phyloP scores from a whole-genome alignment of 2,113 vertebrate species.

The Eubucco bourcierii region DNA sequence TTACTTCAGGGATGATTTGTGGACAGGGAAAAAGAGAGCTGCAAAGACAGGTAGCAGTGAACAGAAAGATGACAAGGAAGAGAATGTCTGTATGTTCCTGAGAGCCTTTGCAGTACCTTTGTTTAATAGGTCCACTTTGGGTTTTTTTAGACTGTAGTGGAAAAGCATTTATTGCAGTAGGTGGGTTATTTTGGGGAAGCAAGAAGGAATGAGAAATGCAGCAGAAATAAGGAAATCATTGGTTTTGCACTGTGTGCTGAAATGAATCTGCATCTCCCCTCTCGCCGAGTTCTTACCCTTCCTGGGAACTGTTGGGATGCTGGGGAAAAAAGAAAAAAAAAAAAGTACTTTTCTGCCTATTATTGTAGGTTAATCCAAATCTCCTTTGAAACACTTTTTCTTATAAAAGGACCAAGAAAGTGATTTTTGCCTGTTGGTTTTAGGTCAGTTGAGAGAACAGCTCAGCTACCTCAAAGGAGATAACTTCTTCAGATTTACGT shows the following conservation, averaged over 20 bases:
- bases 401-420: not conserved
- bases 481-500: slow-evolving; percentile 96
- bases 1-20: not conserved
- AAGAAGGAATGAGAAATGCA: not conserved
- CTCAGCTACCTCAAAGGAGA: slow-evolving; percentile 98
- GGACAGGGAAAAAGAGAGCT: not conserved
- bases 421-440: slow-evolving; percentile 15
- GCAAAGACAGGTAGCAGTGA: not conserved
- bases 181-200: not conserved
- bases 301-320: not conserved
- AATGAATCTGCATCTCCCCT: not conserved
- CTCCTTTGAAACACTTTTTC: not conserved
- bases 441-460: slow-evolving; percentile 89
- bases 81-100: not conserved
- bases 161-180: not conserved
- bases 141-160: not conserved
- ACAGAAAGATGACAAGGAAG: not conserved
- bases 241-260: not conserved
- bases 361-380: not conserved
- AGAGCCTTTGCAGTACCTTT: not conserved
- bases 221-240: not conserved
- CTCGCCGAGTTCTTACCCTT: rapidly evolving
- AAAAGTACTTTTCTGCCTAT: not conserved
- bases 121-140: not conserved
- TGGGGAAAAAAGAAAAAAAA: not conserved